Evolutionary conservation across 2,113 vertebrate genomes (phyloP), one percentile per base, ranked within the genome.

Genomic region (Jaculus jaculus): DNA sequence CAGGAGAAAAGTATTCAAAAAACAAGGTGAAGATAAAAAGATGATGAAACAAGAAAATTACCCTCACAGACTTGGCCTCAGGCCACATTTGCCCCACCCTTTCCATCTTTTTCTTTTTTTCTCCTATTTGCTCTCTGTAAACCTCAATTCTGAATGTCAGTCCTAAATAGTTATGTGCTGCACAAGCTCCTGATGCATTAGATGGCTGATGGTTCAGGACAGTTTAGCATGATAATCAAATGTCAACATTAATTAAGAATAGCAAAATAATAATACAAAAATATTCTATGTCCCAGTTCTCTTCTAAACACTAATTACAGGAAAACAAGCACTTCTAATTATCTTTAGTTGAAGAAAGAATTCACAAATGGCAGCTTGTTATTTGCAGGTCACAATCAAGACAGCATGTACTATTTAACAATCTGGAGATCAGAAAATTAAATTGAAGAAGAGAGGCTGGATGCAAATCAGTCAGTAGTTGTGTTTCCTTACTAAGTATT

Each of bases 371-470:
- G 75, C 90, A 95, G 72, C 61, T 77, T 72, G 61, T 89, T 93
- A 83, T 91, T 84, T 92, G 72, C 84, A 58, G 84, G 77, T 94
- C 87, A 89, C 18, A 95, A 84, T n/a, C 80, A 89, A 94, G 34
- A 79, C 34, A 80, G 54, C 34, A 11, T 24, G 66, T 80, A 63
- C 75, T 86, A 51, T 32, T 94, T 69, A 90, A 73, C n/a, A 77
- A 83, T 58, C 84, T 74, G 60, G 84, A 96, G 39, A 32, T 11
- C 69, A 24, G 84, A 60, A 91, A 86, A 86, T 92, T 89, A 83
- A 89, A 83, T 15, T n/a, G 83, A 51, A 82, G 79, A 37, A 87
- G 63, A 79, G 11, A 94, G 26, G 65, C 12, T 42, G 17, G 20
- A 82, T n/a, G 26, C 47, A 78, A 60, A 37, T 42, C 65, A 88